Conservation (phyloP, 2,113 vertebrate species). For the Poicephalus meyeri region DNA sequence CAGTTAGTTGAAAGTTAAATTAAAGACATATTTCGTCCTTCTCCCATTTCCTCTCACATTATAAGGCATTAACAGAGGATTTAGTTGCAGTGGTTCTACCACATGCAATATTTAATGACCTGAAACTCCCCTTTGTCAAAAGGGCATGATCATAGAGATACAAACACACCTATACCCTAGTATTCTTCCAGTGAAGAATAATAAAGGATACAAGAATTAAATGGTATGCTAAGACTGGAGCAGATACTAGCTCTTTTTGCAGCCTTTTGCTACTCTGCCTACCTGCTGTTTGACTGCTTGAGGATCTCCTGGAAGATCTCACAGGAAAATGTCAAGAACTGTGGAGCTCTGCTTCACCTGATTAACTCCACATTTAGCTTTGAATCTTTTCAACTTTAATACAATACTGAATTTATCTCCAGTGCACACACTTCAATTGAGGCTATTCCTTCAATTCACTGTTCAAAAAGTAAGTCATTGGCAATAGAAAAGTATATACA, state of each 20-base stretch:
- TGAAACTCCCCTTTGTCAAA: neutral
- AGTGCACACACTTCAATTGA: neutral
- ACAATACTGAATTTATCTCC: fast-evolving
- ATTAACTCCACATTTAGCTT: neutral
- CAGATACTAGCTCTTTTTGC: neutral
- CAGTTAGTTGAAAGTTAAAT: conserved; percentile 55
- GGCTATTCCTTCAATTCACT: neutral
- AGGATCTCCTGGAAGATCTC: neutral
- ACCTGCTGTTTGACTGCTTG: neutral
- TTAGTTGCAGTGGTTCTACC: neutral
- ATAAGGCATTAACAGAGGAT: neutral
- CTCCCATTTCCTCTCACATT: conserved; percentile 12
- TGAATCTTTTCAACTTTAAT: neutral
- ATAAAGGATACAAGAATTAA: neutral
- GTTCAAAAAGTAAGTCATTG: neutral
- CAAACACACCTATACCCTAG: neutral
- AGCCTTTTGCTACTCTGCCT: neutral
- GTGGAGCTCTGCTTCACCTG: neutral
- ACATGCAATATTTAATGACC: neutral
- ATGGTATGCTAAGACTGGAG: neutral
- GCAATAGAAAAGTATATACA: neutral
- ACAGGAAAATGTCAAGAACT: neutral
- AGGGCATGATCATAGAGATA: neutral
- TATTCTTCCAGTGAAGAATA: neutral
- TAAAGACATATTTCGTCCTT: conserved; percentile 34